A percentile compares a stretch with the other conserved stretches of the same genome.
Conservation (phyloP, 53 echinoderm and acorn worm genomes). For the Echinarachnius parma region DNA sequence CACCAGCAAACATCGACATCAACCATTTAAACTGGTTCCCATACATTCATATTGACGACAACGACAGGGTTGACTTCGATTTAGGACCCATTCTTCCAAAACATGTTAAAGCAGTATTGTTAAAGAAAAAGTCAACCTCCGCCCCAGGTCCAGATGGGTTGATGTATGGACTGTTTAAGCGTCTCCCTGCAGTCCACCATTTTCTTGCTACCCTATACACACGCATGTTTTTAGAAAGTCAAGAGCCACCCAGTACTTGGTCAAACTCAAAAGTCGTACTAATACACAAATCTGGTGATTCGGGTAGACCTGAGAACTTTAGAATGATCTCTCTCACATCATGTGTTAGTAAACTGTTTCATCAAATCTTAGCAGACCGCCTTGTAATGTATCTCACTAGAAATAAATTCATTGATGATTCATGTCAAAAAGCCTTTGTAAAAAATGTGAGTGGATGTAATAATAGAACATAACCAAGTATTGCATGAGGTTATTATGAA, state of each 20-base stretch:
- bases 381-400: constrained; percentile 5
- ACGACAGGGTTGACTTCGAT: neutral
- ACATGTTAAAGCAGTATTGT: constrained; percentile 13
- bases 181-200: no score
- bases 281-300: constrained; percentile 34
- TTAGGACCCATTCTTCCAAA: constrained; percentile 3
- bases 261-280: constrained; percentile 26
- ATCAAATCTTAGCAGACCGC: constrained; percentile 34
- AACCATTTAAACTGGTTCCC: constrained; percentile 23
- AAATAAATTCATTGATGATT: constrained; percentile 37
- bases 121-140: no score
- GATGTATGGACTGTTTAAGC: no score
- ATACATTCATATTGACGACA: neutral
- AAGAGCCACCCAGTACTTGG: constrained; percentile 19
- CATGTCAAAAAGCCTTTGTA: constrained; percentile 50
- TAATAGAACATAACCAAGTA: constrained; percentile 49
- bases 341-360: constrained; percentile 37
- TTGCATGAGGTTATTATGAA: constrained; percentile 19
- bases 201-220: no score
- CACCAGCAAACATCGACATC: neutral
- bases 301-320: constrained; percentile 31
- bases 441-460: constrained; percentile 20
- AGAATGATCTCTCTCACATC: constrained; percentile 40
- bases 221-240: no score
- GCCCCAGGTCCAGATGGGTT: no score